phyloP scores from a whole-genome alignment of 2,113 vertebrate genomes.

The Boleophthalmus pectinirostris region DNA sequence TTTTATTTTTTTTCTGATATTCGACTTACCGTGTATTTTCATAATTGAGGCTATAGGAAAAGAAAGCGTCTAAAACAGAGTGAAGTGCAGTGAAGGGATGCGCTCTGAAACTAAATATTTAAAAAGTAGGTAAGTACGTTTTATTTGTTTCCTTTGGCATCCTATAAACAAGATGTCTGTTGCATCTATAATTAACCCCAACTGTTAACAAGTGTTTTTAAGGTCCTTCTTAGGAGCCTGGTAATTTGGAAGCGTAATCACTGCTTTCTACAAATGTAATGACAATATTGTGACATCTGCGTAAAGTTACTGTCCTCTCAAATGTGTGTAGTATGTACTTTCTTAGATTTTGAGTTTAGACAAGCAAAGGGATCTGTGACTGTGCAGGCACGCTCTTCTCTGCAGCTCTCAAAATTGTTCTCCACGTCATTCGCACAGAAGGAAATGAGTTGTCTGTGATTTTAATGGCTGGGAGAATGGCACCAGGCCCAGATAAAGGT shows the following conservation, averaged over 20 bases:
- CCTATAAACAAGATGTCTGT: constrained; percentile 47
- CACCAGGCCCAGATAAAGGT: constrained; percentile 9
- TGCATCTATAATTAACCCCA: constrained; percentile 58
- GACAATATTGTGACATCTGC: constrained; percentile 42
- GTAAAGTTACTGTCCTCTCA: not conserved
- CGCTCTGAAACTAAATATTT: constrained; percentile 36
- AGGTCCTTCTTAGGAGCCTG: constrained; percentile 20
- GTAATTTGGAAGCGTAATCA: constrained; percentile 37
- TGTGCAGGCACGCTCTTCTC: not conserved
- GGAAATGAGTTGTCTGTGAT: constrained; percentile 7
- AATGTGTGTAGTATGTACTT: not conserved
- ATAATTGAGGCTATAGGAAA: not conserved
- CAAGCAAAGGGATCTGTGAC: constrained; percentile 4
- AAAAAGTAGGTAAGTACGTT: constrained; percentile 24
- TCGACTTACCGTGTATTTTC: not conserved
- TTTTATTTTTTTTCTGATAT: not conserved
- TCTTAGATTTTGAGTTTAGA: not conserved
- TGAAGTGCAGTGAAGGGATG: constrained; percentile 2
- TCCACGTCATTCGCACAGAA: constrained; percentile 9
- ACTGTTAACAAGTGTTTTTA: constrained; percentile 18
- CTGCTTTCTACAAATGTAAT: constrained; percentile 45
- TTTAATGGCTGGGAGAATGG: constrained; percentile 4
- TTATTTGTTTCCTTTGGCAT: constrained; percentile 48
- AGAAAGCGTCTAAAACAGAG: not conserved
- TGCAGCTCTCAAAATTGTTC: not conserved